A percentile compares a stretch with the other conserved stretches of the same genome.
phyloP scores from a whole-genome alignment of 1,140 invertebrate genomes.

The Daktulosphaira vitifoliae region DNA sequence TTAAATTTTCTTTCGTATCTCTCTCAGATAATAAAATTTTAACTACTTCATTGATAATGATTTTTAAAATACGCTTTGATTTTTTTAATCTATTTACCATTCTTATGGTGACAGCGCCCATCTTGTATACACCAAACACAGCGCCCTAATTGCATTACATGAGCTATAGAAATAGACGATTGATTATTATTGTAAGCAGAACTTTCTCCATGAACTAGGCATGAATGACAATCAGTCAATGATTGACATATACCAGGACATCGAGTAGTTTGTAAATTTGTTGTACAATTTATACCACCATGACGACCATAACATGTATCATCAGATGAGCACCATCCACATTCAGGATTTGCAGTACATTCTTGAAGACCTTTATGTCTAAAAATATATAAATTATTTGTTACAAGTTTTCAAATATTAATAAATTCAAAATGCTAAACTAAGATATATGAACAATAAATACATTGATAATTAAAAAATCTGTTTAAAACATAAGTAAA shows the following conservation, averaged over 20 bases:
- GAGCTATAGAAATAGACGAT: conserved; percentile 57
- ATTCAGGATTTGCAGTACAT: conserved; percentile 82
- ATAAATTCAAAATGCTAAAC: too few relatives aligned
- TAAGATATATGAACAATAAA: too few relatives aligned
- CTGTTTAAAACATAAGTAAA: too few relatives aligned
- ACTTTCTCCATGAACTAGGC: conserved; percentile 60
- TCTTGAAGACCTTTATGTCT: conserved; percentile 62
- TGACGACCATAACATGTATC: conserved; percentile 74
- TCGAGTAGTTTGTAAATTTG: conserved; percentile 73
- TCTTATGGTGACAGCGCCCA: conserved; percentile 75
- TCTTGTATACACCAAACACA: conserved; percentile 92
- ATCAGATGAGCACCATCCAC: conserved; percentile 83
- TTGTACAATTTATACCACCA: conserved; percentile 72
- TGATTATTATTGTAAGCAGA: conserved; percentile 35
- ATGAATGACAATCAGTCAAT: conserved; percentile 78
- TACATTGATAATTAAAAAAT: too few relatives aligned
- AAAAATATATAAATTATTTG: neutral
- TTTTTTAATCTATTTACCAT: too few relatives aligned
- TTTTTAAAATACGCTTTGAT: too few relatives aligned
- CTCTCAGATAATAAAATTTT: too few relatives aligned
- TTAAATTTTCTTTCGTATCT: too few relatives aligned
- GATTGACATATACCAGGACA: conserved; percentile 77
- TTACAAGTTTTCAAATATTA: neutral
- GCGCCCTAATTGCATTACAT: conserved; percentile 61
- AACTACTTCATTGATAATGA: too few relatives aligned